Evolutionary conservation across 2,797 vertebrate genomes (phyloP), one percentile per base, ranked within the genome.

Genomic region (Oryzias sinensis): DNA sequence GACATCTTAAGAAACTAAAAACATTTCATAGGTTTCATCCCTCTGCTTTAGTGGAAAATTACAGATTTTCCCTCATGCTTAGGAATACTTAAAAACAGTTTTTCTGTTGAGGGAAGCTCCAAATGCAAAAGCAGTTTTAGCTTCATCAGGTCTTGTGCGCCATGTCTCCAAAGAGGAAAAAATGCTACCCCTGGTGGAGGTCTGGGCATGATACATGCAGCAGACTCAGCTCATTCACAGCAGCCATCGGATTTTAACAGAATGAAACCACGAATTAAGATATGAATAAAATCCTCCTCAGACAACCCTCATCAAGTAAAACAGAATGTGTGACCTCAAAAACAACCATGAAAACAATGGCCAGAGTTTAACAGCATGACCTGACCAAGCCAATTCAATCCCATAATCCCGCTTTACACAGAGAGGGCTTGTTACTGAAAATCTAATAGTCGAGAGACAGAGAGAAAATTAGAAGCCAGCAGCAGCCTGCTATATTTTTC

Each of bases 401-500:
- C 48, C 37, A 50, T 79, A 82, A 82, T 72, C 70, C 17, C 11
- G 18, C 55, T 50, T 49, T 66, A 71, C 76, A 77, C 13, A 64
- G 41, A 65, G 37, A 83, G 62, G 33, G 68, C 73, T 85, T 82
- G 76, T 83, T 83, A 86, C 76, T 62, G 77, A 81, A 83, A 82
- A 70, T 79, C 82, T 84, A 86, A 87, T 85, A 86, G 78, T 77
- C 56, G 62, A 81, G 71, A 71, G 58, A 85, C 71, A 73, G 68
- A 65, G 62, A 70, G 82, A 84, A 87, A 90, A 91, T 90, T 79
- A 88, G 79, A 81, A 87, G 82, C 80, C 83, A 60, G 78, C 66
- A 53, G 33, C 72, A 73, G 72, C 46, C 67, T 79, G 25, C 81
- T 90, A 88, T 92, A 92, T 90, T 92, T 92, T 93, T 81, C 87